Conservation (phyloP, 2,888 invertebrate species). For the Timema cristinae region DNA sequence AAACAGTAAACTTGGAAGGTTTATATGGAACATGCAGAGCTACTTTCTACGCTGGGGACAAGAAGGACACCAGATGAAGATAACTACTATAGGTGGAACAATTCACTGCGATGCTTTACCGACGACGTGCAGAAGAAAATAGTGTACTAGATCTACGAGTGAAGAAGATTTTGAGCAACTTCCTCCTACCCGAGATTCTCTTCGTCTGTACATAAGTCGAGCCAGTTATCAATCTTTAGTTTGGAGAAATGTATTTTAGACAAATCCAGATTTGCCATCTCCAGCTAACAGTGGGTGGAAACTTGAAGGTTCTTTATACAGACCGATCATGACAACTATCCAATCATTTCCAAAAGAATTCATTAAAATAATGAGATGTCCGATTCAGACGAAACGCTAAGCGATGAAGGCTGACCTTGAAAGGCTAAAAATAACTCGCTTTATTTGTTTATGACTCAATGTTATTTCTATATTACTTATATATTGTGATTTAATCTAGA, state of each 20-base stretch:
- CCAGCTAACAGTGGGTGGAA: background rate
- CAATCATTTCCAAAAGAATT: background rate
- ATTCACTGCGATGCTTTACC: background rate
- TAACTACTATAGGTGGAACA: background rate
- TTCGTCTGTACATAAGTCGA: background rate
- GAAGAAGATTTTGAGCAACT: constrained; percentile 1
- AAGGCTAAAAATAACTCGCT: background rate
- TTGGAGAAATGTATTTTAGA: background rate
- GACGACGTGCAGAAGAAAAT: background rate
- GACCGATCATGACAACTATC: background rate
- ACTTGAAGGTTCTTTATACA: constrained; percentile 9
- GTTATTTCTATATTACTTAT: too few relatives aligned
- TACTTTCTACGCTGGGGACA: background rate
- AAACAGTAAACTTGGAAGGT: background rate
- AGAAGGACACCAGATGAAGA: background rate
- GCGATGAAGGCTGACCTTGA: background rate
- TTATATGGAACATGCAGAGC: background rate
- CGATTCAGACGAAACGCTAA: background rate
- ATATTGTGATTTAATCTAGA: background rate
- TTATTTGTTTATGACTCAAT: background rate
- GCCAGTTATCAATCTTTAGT: background rate
- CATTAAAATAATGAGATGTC: background rate
- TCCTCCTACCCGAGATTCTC: background rate
- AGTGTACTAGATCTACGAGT: background rate
- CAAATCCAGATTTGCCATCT: background rate